Evolutionary conservation across 2,888 invertebrate genomes (phyloP), one percentile per base, ranked within the genome.

Genomic region (Cephus nigrinus): DNA sequence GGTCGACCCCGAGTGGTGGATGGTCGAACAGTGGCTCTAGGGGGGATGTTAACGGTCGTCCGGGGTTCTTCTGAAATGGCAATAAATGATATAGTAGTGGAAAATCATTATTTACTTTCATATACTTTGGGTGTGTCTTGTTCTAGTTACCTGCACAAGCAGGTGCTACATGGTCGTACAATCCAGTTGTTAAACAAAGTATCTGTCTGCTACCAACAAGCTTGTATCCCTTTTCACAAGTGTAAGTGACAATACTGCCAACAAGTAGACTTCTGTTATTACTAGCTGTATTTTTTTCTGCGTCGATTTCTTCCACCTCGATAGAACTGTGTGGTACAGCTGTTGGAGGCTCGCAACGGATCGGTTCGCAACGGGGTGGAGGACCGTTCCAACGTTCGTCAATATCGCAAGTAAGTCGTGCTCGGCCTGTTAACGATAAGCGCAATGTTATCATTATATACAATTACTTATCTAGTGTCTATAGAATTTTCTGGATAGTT

Each of bases 371-470:
- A 85, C 95, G 92, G 0, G 98, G 98, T 75, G 98, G 98, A 3
- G 98, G 98, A 73, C 98, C 98, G 87, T 98, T 97, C 98, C 98
- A 98, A 76, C 97, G 93, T 90, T 97, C 97, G 86, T 98, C 98
- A 84, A 97, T 96, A 91, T 98, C 98, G 87, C 98, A 98, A 4
- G 97, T 96, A 23, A 98, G 93, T 83, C 96, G 93, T 0, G 97
- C 95, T 36, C 97, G 94, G 32, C 98, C 94, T 89, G 55, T 23
- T 55, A 55, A 23, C 2, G 23, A 55, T 55, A 55, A 55, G 9
- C 55, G 23, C 55, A 9, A 9, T 23, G 2, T 9, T 55, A 23
- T 55, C 23, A 55, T 23, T 55, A 9, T 23, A 23, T 55, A 23
- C 0, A 23, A 55, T 55, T 23, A 55, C 5, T 55, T 9, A 23